Base-by-base conservation (phyloP, 2,888 invertebrate species). In the Eupithecia subfuscata region DNA sequence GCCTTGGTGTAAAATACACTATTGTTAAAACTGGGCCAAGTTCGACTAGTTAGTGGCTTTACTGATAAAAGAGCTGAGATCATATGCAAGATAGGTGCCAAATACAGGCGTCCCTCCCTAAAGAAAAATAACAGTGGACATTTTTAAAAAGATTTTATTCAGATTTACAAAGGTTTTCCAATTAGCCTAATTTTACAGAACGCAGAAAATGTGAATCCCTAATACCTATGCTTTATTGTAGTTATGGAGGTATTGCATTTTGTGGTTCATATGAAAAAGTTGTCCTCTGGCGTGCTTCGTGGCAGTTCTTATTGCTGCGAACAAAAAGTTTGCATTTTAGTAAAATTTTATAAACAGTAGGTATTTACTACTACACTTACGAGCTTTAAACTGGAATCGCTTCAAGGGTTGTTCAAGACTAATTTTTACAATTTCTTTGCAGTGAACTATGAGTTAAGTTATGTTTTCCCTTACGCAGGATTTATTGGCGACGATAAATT, bases 291-390 rank as follows among this genome's bases (percentile, higher is more conserved):
- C 25, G 60, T 14, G 12, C 60, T 60, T 25, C 60, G 60, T 60
- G 60, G 60, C 12, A 60, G 60, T 60, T 25, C 12, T 60, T 60
- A 60, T 60, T 60, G 60, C 60, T 60, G 60, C 14, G 60, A 60
- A 60, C 60, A 60, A 60, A 60, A 60, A 60, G 6, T 12, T n/a
- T 6, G 25, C 14, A 25, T 60, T 5, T 12, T 22, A 56, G 22
- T 22, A 9, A 52, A 52, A 52, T 52, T n/a, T 52, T 52, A 52
- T 52, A 8, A 18, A n/a, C 8, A 48, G 18, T 45, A 18, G 43
- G 43, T 30, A 30, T 30, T 2, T 30, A 30, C 9, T 43, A n/a
- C n/a, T n/a, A n/a, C n/a, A n/a, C n/a, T n/a, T n/a, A n/a, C n/a
- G n/a, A n/a, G n/a, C n/a, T n/a, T n/a, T n/a, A n/a, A n/a, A n/a